Conservation (phyloP, 2,888 invertebrate genomes). For the Incurvaria masculella region DNA sequence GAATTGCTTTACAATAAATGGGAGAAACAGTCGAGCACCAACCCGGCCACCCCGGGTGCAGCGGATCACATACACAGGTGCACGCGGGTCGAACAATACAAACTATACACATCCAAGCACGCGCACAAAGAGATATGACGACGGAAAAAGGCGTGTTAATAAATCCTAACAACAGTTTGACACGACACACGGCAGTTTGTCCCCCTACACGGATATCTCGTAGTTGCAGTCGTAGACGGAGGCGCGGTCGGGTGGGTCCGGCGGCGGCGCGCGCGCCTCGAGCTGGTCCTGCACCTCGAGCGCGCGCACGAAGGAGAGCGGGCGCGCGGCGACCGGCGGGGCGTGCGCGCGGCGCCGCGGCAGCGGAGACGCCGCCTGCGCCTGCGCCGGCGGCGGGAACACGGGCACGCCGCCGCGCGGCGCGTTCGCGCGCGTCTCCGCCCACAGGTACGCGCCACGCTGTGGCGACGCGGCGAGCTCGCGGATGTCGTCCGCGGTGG, state of each 20-base stretch:
- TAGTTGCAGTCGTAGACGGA: constrained; percentile 95
- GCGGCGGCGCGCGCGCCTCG: constrained; percentile 65
- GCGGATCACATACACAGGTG: no score
- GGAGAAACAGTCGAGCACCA: no score
- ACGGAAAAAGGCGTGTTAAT: neutral
- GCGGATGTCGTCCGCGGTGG: constrained; percentile 81
- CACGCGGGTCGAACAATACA: no score
- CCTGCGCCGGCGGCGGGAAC: constrained; percentile 26
- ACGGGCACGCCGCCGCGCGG: constrained; percentile 27
- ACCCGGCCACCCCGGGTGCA: no score
- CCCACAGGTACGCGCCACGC: constrained; percentile 54
- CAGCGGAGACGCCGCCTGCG: constrained; percentile 28
- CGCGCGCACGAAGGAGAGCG: constrained; percentile 86
- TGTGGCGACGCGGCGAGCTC: constrained; percentile 87
- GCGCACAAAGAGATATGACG: neutral
- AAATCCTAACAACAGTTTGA: neutral
- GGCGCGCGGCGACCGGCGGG: constrained; percentile 53
- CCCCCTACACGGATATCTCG: constrained; percentile 86
- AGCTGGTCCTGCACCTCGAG: constrained; percentile 87
- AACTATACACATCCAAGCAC: neutral
- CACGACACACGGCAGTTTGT: neutral
- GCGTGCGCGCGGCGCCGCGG: constrained; percentile 33
- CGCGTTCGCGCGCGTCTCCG: constrained; percentile 60
- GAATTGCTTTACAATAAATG: no score
- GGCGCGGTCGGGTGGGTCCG: constrained; percentile 71